Evolutionary conservation across 2,888 invertebrate species (phyloP).

Genomic region (Athrips mouffetella): DNA sequence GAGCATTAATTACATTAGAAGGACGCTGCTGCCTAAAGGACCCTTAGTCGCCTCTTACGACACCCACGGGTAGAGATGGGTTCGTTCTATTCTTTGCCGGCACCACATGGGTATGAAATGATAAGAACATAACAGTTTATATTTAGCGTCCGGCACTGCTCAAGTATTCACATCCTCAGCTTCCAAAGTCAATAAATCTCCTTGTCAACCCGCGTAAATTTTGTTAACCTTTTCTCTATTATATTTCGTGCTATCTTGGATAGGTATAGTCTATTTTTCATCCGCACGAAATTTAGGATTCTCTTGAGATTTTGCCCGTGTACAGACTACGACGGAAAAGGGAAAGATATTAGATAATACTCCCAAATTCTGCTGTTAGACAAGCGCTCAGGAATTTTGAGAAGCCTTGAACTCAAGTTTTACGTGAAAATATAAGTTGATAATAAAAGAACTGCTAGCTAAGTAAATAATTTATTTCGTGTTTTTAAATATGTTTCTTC

Average conservation of each 20-base stretch:
- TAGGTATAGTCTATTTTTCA: constrained; percentile 9
- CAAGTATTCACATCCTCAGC: background rate
- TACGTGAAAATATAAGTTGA: no score
- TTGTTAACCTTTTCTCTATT: constrained; percentile 6
- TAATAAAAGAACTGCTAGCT: no score
- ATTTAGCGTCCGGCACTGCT: no score
- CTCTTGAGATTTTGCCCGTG: constrained; percentile 1
- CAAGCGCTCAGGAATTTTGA: background rate
- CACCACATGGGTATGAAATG: no score
- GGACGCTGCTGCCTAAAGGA: no score
- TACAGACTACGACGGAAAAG: background rate
- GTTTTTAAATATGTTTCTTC: no score
- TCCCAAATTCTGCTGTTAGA: background rate
- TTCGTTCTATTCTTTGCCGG: no score
- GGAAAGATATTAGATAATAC: background rate
- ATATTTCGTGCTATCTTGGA: constrained; percentile 2
- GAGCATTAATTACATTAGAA: no score
- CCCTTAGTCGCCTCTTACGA: no score
- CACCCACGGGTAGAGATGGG: no score
- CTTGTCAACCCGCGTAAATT: background rate
- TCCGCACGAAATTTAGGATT: constrained; percentile 6
- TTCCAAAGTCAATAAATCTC: background rate
- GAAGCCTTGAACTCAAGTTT: background rate
- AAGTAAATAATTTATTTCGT: no score
- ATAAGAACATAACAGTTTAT: no score